Base-by-base conservation (phyloP, 2,113 vertebrate genomes). In the Syngnathoides biaculeatus region DNA sequence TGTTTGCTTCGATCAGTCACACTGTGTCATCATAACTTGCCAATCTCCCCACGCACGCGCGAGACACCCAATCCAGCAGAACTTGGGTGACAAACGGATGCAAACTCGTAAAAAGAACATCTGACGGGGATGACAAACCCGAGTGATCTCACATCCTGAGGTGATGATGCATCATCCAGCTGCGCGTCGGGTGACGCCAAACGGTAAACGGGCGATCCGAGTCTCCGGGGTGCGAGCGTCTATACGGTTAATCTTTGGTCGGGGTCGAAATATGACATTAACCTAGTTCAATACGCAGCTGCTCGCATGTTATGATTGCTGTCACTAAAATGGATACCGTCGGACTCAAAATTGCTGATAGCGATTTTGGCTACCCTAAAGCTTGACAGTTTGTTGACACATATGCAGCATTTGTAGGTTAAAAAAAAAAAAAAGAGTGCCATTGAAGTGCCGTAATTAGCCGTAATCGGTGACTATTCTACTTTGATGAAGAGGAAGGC, bases 261-360 rank as follows among this genome's bases (percentile, higher is more conserved):
- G 60, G 71, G 72, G 68, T 68, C 68, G 74, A 82, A 86, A 83
- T 80, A 83, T 88, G 78, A 86, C 83, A 88, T 88, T 88, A 90
- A 88, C 88, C 87, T 74, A 88, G 67, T 77, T 88, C 73, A 79
- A n/a, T 22, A 19, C 45, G 71, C 64, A 81, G 67, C 75, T 79
- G 82, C 73, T 77, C 79, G 55, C 12, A 53, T 79, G 82, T 71
- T 73, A 72, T 77, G 61, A 72, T 77, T 64, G 69, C 73, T 61
- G 19, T 35, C 27, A 10, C 15, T 58, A 9, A 58, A 19, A 15
- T 27, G 7, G 8, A 3, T 52, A 52, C 3, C 20, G n/a, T 9
- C 22, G 48, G 14, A 57, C 48, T 52, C 48, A 43, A 43, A 43
- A 14, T n/a, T n/a, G n/a, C n/a, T n/a, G 14, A 43, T 43, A 50